Conservation (phyloP, 2,888 invertebrate species). For the Pyrochroa serraticornis region DNA sequence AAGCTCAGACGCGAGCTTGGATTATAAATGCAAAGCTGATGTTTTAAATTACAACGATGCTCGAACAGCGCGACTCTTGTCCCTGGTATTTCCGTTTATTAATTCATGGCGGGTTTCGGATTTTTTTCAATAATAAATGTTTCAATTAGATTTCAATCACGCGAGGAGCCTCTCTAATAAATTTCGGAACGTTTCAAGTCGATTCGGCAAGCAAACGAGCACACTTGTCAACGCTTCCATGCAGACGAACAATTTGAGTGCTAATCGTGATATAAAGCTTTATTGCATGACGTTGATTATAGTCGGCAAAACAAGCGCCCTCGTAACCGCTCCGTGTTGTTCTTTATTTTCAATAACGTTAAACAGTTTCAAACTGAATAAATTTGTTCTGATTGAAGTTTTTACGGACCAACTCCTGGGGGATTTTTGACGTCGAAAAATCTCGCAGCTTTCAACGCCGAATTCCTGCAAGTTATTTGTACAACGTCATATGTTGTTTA, state of each 20-base stretch:
- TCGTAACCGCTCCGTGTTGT: not conserved
- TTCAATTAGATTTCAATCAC: slow-evolving; percentile 10
- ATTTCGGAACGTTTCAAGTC: not conserved
- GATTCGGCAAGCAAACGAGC: not conserved
- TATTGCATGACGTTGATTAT: slow-evolving; percentile 27
- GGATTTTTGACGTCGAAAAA: too few relatives aligned
- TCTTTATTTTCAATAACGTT: not conserved
- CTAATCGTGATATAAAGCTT: slow-evolving; percentile 27
- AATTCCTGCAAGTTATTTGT: slow-evolving; percentile 17
- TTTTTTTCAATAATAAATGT: slow-evolving; percentile 8
- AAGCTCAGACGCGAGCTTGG: too few relatives aligned
- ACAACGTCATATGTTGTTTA: slow-evolving; percentile 20
- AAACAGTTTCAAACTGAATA: not conserved
- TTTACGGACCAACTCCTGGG: not conserved
- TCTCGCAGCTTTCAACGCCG: not conserved
- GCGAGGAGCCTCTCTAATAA: not conserved
- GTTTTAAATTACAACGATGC: not conserved
- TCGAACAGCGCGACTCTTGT: not conserved
- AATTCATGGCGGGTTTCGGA: not conserved
- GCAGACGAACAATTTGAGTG: not conserved
- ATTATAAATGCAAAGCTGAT: not conserved
- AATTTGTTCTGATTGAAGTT: not conserved
- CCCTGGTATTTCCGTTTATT: not conserved
- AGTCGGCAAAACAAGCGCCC: not conserved
- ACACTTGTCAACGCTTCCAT: slow-evolving; percentile 8